Base-by-base conservation (phyloP, 2,797 vertebrate genomes). In the Anisognathus igniventris region DNA sequence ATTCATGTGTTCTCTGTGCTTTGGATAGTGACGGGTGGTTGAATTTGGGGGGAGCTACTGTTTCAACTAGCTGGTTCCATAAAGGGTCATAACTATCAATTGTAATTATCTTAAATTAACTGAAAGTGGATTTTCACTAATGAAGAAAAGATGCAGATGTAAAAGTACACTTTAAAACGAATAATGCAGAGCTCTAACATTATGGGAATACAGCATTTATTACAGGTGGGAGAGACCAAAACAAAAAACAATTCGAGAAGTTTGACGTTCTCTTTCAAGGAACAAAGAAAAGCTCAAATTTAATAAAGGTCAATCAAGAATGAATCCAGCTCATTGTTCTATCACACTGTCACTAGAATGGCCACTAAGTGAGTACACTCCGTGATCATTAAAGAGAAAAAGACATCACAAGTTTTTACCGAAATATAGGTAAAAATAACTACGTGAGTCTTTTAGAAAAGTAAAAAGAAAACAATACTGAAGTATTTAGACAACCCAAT, bases 71-170 rank as follows among this genome's bases (percentile, higher is more conserved):
- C 10, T 48, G 4, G 14, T 68, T 74, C 27, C 35, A 82, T 57
- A 71, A 74, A 76, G 14, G 9, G 39, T 71, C 6, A 1, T 24
- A 60, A 11, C 10, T 70, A 40, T 50, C 0, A 0, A 30, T 64
- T 39, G 42, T 28, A 71, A 53, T 60, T 66, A 35, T 28, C 37
- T 61, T 35, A 70, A 87, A 62, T 54, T 2, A 62, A 51, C 40
- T 60, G 53, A 62, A 85, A 75, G 31, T 30, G 16, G 13, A 44
- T 44, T 93, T 78, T 76, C 18, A 17, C 35, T 39, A 68, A 42
- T 47, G 22, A 73, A 65, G 54, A 51, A 64, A 82, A 44, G 23
- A 71, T 13, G 9, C 2, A 30, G 17, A 35, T 66, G n/a, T 51
- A 31, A 92, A 95, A 68, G 11, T 24, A n/a, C 31, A 16, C 3